Percentiles rank a stretch among this genome's conserved stretches.
phyloP scores from a whole-genome alignment of 2,797 vertebrate genomes.

The Scyliorhinus canicula region DNA sequence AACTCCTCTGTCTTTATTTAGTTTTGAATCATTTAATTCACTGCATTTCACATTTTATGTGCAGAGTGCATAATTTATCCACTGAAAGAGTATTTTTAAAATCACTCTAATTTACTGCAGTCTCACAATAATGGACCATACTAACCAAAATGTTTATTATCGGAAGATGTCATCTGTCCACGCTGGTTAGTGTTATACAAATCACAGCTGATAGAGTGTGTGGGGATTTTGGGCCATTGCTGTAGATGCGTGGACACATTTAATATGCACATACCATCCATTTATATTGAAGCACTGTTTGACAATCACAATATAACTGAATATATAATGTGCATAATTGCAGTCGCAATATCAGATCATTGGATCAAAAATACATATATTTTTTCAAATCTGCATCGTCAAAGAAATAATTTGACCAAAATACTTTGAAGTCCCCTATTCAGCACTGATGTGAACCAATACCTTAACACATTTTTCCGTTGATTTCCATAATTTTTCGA shows the following conservation, averaged over 20 bases:
- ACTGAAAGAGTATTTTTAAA: conserved; percentile 58
- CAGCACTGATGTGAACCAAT: too few relatives aligned
- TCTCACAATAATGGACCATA: conserved; percentile 67
- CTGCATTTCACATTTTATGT: conserved; percentile 71
- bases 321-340: conserved; percentile 54
- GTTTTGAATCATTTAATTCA: conserved; percentile 70
- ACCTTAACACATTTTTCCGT: neutral
- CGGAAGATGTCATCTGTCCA: conserved; percentile 59
- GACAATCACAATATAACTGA: conserved; percentile 50
- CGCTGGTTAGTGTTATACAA: conserved; percentile 60
- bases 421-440: neutral
- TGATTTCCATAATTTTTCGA: neutral
- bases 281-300: conserved; percentile 55
- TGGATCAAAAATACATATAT: neutral
- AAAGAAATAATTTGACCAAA: neutral
- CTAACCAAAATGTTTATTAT: conserved; percentile 57
- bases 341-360: conserved; percentile 44
- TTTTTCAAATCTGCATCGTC: neutral
- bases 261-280: conserved; percentile 63
- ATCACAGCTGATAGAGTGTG: conserved; percentile 54
- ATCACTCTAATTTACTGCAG: conserved; percentile 64
- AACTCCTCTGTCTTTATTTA: conserved; percentile 70
- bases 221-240: conserved; percentile 53
- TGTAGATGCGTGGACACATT: conserved; percentile 58
- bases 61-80: conserved; percentile 69